Evolutionary conservation across 2,113 vertebrate species (phyloP), one percentile per base, ranked within the genome.

Genomic region (Hippocampus barbouri): DNA sequence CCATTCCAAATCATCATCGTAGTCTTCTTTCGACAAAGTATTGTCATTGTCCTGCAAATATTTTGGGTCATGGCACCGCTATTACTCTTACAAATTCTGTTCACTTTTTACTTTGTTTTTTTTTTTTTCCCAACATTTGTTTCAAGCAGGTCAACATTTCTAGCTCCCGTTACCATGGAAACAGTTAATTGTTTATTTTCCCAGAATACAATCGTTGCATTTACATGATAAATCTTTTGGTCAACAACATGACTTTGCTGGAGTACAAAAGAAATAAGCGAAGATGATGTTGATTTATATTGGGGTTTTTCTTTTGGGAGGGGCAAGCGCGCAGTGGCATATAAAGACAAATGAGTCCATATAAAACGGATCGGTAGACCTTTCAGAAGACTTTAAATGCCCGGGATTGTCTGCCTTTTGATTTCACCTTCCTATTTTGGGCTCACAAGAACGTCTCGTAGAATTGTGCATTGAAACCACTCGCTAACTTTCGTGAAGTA

Each of bases 81-180:
- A 20, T 12, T 12, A 1, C 21, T 82, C 65, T 70, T n/a, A 27
- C 20, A 41, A 20, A 68, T 65, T 49, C 65, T 80, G 67, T 56
- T 51, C 81, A 80, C 59, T 72, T 69, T 69, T 65, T 75, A 53
- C 77, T 86, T 86, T 61, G 77, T 57, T 23, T 27, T 57, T 1
- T 8, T 88, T 85, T 85, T 25, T 25, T 25, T 25, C 25, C 25
- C 25, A 25, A 25, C 25, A 53, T 77, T 79, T 12, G 11, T 45
- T 45, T 45, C 11, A 2, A 66, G 61, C 57, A 65, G 73, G 66
- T 20, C 20, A 74, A 79, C 68, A 74, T 72, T 70, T 66, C 74
- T 80, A 62, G 72, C 66, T 68, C 38, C 57, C 71, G 90, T 92
- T 87, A 87, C 88, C 86, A 91, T 91, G 88, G 90, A 90, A 92